These are phyloP conservation scores for Microtus pennsylvanicus DNA, from an alignment of 2,113 vertebrate species.

Conservation along the genomic window DNA sequence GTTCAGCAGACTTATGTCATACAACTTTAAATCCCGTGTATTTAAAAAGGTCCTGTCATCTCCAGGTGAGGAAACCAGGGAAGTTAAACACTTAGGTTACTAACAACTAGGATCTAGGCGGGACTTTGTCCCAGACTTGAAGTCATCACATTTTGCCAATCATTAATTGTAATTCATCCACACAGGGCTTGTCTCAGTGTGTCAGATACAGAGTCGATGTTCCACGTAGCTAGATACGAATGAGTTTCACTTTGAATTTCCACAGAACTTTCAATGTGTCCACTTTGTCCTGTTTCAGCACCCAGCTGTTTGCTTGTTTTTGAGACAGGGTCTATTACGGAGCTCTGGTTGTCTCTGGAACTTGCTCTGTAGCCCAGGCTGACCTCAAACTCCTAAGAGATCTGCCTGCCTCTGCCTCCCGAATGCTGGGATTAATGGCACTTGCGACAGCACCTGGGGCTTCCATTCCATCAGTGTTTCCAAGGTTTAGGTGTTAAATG, in stretches of 20 bases:
- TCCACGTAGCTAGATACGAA: background rate
- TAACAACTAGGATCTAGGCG: slow-evolving; percentile 29
- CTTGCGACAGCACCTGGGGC: background rate
- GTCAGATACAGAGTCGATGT: background rate
- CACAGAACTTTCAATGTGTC: background rate
- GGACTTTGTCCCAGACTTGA: background rate
- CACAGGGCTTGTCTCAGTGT: background rate
- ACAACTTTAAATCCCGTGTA: background rate
- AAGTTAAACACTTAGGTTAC: background rate
- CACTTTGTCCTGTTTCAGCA: background rate
- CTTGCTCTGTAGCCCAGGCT: too few relatives aligned
- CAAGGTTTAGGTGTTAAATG: background rate
- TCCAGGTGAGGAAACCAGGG: background rate
- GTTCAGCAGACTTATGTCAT: background rate
- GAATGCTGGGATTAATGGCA: background rate
- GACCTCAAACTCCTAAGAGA: background rate
- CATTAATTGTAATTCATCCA: slow-evolving; percentile 33
- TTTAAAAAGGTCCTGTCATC: background rate
- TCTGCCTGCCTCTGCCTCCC: background rate
- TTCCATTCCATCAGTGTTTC: background rate
- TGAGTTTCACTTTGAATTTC: background rate
- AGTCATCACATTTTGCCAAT: background rate
- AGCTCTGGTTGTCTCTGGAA: background rate
- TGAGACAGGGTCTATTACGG: background rate
- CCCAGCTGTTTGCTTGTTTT: background rate